phyloP scores from a whole-genome alignment of 2,888 invertebrate genomes.

The Plebejus anna region DNA sequence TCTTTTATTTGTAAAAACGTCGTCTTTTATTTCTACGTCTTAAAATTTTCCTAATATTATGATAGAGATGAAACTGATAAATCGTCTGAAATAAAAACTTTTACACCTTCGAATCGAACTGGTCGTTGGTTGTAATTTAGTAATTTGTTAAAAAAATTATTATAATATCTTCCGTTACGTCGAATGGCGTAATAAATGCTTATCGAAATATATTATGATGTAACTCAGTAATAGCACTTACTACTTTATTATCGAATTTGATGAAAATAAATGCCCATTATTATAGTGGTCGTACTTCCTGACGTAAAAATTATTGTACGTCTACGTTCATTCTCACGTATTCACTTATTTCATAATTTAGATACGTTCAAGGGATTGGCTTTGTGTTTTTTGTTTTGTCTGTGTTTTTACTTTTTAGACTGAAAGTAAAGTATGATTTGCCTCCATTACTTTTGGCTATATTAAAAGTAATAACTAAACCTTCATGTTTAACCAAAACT shows the following conservation, averaged over 20 bases:
- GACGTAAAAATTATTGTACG: constrained; percentile 34
- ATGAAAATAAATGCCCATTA: constrained; percentile 21
- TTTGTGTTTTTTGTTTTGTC: neutral
- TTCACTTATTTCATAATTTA: neutral
- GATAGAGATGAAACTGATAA: too few relatives aligned
- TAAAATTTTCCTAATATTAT: neutral
- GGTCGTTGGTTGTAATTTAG: too few relatives aligned
- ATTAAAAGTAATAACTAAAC: neutral
- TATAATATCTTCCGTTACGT: constrained; percentile 5
- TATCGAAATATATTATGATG: constrained; percentile 21
- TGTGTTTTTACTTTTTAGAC: neutral
- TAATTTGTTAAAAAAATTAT: neutral
- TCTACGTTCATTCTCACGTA: neutral
- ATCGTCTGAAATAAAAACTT: too few relatives aligned
- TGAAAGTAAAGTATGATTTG: neutral
- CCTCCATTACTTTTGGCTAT: neutral
- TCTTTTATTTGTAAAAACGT: neutral
- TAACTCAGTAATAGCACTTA: neutral
- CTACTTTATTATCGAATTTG: constrained; percentile 8
- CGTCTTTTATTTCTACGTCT: neutral
- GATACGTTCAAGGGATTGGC: neutral
- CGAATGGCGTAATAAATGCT: constrained; percentile 14
- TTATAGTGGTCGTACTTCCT: constrained; percentile 30
- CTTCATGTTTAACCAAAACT: neutral
- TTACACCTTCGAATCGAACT: too few relatives aligned